Conservation (phyloP, 1,140 invertebrate species). For the Chrysopa pallens region DNA sequence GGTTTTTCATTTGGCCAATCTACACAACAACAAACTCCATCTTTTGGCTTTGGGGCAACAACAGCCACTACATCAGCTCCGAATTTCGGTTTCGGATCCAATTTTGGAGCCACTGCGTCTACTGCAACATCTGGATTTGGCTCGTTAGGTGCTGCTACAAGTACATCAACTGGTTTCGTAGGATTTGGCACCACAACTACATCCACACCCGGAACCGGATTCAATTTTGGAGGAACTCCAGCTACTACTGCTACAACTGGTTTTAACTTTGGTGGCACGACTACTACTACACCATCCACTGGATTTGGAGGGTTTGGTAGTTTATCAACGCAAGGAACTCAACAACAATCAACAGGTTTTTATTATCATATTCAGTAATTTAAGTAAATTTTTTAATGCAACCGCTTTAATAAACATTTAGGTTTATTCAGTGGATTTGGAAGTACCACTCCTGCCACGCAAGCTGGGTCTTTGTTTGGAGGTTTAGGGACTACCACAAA, state of each 20-base stretch:
- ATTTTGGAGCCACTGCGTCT: conserved; percentile 21
- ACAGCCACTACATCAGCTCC: conserved; percentile 6
- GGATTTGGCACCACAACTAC: conserved; percentile 13
- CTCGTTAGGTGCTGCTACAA: conserved; percentile 12
- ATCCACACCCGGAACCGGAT: conserved; percentile 9
- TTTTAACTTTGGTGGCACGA: conserved; percentile 7
- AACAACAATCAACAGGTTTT: conserved; percentile 1
- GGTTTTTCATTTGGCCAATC: conserved; percentile 21
- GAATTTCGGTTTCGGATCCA: conserved; percentile 13
- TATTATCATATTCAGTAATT: background rate
- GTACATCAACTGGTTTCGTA: conserved; percentile 6
- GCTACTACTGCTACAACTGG: conserved; percentile 11
- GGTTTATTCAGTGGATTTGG: conserved; percentile 22
- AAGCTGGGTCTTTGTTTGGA: conserved; percentile 18
- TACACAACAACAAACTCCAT: conserved; percentile 14
- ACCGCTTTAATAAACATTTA: conserved; percentile 10
- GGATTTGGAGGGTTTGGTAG: conserved; percentile 31
- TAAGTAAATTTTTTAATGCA: background rate
- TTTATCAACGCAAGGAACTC: conserved; percentile 17
- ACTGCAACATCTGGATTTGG: conserved; percentile 23
- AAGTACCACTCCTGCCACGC: conserved; percentile 16
- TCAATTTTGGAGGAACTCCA: conserved; percentile 15
- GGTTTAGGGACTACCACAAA: conserved; percentile 14
- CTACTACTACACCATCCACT: conserved; percentile 17
- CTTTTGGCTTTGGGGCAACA: conserved; percentile 4